Base-by-base conservation (phyloP, 2,888 invertebrate species). In the Drosophila colorata region DNA sequence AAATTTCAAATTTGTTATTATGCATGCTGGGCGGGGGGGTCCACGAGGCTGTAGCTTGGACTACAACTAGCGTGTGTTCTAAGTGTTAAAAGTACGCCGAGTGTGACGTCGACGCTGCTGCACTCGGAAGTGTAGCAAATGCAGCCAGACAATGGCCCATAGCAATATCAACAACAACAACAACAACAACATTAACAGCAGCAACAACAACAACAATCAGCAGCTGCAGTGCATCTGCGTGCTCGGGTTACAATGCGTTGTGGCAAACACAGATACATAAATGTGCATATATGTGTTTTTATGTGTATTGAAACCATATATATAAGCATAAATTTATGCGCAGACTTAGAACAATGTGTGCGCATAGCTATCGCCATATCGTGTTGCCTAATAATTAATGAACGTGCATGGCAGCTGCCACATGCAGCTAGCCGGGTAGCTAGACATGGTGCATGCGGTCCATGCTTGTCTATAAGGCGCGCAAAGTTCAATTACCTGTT, bases 1-100 rank as follows among this genome's bases (percentile, higher is more conserved):
- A 84, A 88, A 84, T 88, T 84, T 84, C 69, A 88, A 84, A 84
- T 84, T 84, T 84, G 88, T 88, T 84, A 83, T 82, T 87, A 82
- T 64, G 48, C 31, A 40, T 25, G 43, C 8, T 37, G 23, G 46
- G 28, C 3, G 28, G 7, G 6, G 20, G 23, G 9, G n/a, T n/a
- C n/a, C n/a, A n/a, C n/a, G 33, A 1, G 1, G n/a, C 2, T 14
- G n/a, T 25, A 5, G 28, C 11, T 14, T n/a, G 20, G 46, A 14
- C 33, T 37, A 18, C 18, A 25, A 35, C 48, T 72, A 49, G 76
- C 60, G 76, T 80, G 80, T 80, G 87, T 84, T 84, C 88, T 78
- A 84, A 84, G 83, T 84, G 83, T 88, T 84, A 88, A 85, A 71
- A 85, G 69, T 78, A 80, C 74, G 71, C 89, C 86, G 78, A 86